Conservation (phyloP, 2,113 vertebrate species). For the Lipophrys pholis region DNA sequence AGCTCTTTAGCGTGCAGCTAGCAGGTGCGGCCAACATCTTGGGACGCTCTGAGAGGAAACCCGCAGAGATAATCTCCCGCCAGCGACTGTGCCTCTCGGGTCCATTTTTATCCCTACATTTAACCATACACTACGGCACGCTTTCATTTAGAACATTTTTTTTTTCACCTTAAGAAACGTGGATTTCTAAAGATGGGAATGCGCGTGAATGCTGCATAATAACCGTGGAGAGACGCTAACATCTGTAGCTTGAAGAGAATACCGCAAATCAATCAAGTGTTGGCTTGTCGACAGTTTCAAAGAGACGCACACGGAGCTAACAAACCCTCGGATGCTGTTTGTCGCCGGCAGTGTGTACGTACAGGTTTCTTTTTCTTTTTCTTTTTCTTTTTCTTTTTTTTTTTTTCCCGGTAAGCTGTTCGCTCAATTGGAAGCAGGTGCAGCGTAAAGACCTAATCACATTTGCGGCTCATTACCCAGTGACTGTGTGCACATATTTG, state of each 20-base stretch:
- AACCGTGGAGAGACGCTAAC: constrained; percentile 13
- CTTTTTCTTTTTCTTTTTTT: constrained; percentile 6
- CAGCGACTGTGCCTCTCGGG: background rate
- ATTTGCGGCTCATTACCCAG: constrained; percentile 82
- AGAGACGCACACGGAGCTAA: constrained; percentile 37
- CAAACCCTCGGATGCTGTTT: constrained; percentile 63
- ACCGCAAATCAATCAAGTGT: constrained; percentile 58
- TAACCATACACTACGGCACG: background rate
- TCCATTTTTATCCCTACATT: constrained; percentile 13
- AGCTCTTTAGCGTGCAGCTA: background rate
- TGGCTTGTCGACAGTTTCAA: constrained; percentile 62
- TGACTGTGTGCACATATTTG: constrained; percentile 83
- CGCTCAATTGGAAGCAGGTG: constrained; percentile 83
- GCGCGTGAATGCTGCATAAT: constrained; percentile 16
- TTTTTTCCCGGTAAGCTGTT: constrained; percentile 58
- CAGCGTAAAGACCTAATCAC: constrained; percentile 82
- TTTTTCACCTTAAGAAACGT: background rate
- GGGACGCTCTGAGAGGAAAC: background rate
- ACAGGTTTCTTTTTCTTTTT: constrained; percentile 42
- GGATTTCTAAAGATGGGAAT: background rate
- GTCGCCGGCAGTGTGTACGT: constrained; percentile 39
- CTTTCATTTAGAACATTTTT: too few relatives aligned
- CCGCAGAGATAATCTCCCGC: constrained; percentile 15
- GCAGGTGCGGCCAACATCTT: constrained; percentile 46
- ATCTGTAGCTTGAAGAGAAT: constrained; percentile 65